Percentiles rank a stretch among this genome's conserved stretches.
phyloP scores from a whole-genome alignment of 2,888 invertebrate genomes.

The Drosophila anceps region DNA sequence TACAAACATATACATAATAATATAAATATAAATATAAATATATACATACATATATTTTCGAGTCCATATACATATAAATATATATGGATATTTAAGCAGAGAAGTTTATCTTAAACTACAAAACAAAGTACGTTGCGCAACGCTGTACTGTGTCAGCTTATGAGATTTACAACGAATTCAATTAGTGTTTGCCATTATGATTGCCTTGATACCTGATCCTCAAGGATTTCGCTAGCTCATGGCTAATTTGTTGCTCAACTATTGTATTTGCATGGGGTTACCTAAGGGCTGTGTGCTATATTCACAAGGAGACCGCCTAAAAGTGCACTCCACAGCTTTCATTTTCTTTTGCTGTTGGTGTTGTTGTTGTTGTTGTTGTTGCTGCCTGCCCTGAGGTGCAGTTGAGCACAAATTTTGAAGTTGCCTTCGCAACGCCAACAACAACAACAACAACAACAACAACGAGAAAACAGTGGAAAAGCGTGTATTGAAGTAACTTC shows the following conservation, averaged over 20 bases:
- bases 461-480: constrained; percentile 15
- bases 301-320: constrained; percentile 6
- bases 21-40: not conserved
- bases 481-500: constrained; percentile 54
- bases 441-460: constrained; percentile 9
- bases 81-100: not conserved
- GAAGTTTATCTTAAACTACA: not conserved
- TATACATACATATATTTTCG: not conserved
- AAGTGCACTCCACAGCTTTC: constrained; percentile 45
- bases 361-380: not conserved
- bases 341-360: constrained; percentile 19
- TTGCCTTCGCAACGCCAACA: constrained; percentile 43
- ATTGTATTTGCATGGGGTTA: not conserved
- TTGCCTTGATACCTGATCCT: not conserved
- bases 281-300: not conserved
- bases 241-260: constrained; percentile 9
- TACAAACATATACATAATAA: not conserved
- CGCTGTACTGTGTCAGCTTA: not conserved
- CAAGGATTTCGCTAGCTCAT: not conserved
- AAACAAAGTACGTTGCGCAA: not conserved
- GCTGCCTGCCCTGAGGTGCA: constrained; percentile 30
- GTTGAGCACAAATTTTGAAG: constrained; percentile 47
- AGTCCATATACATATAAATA: not conserved
- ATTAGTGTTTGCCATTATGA: not conserved
- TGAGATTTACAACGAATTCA: not conserved